Percentiles rank a stretch among this genome's conserved stretches.
Conservation (phyloP, 2,113 vertebrate species). For the Percopsis transmontana region DNA sequence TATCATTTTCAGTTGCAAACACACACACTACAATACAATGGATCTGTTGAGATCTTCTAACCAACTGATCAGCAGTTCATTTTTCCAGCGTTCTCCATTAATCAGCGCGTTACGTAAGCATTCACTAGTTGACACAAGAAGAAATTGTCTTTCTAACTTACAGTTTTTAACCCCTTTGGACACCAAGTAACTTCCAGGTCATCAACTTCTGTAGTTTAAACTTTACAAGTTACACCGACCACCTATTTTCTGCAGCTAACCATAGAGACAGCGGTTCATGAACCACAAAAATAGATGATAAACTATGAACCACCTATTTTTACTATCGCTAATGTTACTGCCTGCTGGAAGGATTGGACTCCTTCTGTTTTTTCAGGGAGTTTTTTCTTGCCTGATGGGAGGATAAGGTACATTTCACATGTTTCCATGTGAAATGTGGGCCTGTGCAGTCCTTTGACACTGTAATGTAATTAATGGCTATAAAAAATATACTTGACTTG, state of each 20-base stretch:
- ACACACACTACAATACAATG: too few relatives aligned
- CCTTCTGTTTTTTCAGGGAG: too few relatives aligned
- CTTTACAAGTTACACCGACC: slow-evolving; percentile 12
- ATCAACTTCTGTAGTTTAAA: slow-evolving; percentile 32
- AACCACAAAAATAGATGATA: background rate
- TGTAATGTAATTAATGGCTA: too few relatives aligned
- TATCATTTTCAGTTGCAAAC: too few relatives aligned
- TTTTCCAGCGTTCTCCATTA: background rate
- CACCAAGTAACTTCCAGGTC: slow-evolving; percentile 47
- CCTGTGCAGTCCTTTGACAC: too few relatives aligned
- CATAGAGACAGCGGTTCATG: slow-evolving; percentile 21
- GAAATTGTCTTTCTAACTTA: slow-evolving; percentile 26
- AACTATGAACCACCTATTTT: background rate
- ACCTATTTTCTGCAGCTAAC: slow-evolving; percentile 28
- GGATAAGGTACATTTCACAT: too few relatives aligned
- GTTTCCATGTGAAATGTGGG: too few relatives aligned
- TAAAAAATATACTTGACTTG: too few relatives aligned
- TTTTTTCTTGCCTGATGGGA: too few relatives aligned
- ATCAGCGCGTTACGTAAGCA: slow-evolving; percentile 16
- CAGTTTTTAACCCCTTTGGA: slow-evolving; percentile 25
- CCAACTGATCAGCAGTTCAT: background rate
- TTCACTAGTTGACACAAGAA: background rate
- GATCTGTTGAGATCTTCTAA: too few relatives aligned
- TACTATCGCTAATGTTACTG: too few relatives aligned
- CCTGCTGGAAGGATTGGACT: too few relatives aligned